Conservation (phyloP, 2,113 vertebrate genomes). For the Apodemus sylvaticus region DNA sequence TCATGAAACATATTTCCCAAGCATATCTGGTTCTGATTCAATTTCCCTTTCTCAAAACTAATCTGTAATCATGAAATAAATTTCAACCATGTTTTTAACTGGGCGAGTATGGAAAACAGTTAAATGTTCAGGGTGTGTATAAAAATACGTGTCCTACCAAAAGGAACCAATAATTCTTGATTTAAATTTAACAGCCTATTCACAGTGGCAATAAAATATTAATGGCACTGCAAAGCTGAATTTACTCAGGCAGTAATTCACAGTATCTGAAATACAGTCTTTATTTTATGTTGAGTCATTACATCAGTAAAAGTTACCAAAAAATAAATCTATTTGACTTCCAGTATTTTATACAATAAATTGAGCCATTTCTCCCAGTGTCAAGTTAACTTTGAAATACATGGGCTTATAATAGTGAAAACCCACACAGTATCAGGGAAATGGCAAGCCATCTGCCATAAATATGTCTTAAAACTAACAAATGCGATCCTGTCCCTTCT, state of each 20-base stretch:
- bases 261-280: conserved; percentile 46
- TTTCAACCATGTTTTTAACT: not conserved
- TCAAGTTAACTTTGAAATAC: conserved; percentile 60
- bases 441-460: not conserved
- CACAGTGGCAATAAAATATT: conserved; percentile 50
- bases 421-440: conserved; percentile 24
- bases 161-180: conserved; percentile 45
- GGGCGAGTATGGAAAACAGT: not conserved
- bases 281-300: conserved; percentile 66
- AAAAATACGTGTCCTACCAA: conserved; percentile 13
- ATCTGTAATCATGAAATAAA: conserved; percentile 6
- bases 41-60: conserved; percentile 2
- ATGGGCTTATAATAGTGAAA: not conserved
- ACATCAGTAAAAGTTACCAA: conserved; percentile 65
- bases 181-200: conserved; percentile 55
- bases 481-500: not conserved
- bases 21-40: not conserved
- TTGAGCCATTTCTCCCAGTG: conserved; percentile 59
- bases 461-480: conserved; percentile 43
- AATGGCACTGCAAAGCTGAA: conserved; percentile 43
- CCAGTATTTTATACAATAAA: conserved; percentile 64
- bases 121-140: not conserved
- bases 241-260: conserved; percentile 54
- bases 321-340: conserved; percentile 72
- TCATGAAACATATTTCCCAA: not conserved